Conservation (phyloP, 2,888 invertebrate species). For the Ametastegia equiseti region DNA sequence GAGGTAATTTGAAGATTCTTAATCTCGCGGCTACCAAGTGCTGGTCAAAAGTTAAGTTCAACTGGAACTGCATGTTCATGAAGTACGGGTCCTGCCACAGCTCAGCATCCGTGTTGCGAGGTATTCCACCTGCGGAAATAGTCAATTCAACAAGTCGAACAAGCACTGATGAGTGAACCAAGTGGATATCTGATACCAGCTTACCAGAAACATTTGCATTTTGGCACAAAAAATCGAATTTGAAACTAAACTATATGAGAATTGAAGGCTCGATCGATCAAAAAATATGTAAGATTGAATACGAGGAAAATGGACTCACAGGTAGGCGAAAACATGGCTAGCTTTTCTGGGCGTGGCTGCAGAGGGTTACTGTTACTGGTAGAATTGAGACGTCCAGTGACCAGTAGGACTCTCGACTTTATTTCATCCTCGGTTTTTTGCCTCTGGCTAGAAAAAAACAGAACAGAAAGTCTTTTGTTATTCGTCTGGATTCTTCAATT, state of each 20-base stretch:
- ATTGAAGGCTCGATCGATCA: too few relatives aligned
- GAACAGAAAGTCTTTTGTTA: neutral
- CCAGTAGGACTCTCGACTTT: conserved; percentile 67
- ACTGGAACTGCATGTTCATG: conserved; percentile 80
- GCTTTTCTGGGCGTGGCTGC: conserved; percentile 60
- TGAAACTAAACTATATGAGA: too few relatives aligned
- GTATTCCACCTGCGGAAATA: conserved; percentile 77
- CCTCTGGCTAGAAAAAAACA: conserved; percentile 64
- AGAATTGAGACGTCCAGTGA: conserved; percentile 71
- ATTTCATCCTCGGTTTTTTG: conserved; percentile 73
- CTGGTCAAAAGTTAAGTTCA: conserved; percentile 76
- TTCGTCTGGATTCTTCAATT: neutral
- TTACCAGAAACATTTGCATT: neutral
- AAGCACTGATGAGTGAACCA: neutral
- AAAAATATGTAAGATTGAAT: too few relatives aligned
- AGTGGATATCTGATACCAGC: neutral
- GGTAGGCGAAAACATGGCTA: conserved; percentile 75
- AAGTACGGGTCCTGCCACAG: conserved; percentile 77
- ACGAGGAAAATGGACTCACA: too few relatives aligned
- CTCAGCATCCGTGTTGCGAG: conserved; percentile 78
- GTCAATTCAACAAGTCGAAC: neutral
- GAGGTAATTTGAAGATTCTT: conserved; percentile 77
- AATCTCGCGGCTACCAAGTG: conserved; percentile 78
- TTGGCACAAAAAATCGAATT: neutral
- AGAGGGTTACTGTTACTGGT: conserved; percentile 64